Evolutionary conservation across 2,113 vertebrate genomes (phyloP), one percentile per base, ranked within the genome.

Genomic region (Pelusios castaneus): DNA sequence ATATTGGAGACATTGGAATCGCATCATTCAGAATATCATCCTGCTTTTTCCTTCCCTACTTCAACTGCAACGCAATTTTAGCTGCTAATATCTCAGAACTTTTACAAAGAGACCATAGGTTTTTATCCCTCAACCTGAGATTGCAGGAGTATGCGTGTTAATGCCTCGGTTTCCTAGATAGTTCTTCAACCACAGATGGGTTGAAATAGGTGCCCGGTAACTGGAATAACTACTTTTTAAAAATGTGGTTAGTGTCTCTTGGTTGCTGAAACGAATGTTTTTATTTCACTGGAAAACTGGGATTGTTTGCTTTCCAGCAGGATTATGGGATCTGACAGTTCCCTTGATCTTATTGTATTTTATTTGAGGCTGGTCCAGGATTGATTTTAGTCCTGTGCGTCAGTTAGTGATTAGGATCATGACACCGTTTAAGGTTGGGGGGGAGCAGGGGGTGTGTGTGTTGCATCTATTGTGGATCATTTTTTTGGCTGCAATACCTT

Each of bases 351-450:
- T 82, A 55, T 79, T 10, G 14, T 27, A 1, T 54, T 85, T 81
- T 90, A 43, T 82, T 91, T 88, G 84, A 8, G 84, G 52, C 82
- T 85, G 56, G 58, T 91, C 94, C 87, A 95, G 90, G 90, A 17
- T 82, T 96, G 52, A 19, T n/a, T 92, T 63, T 94, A 94, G 38
- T 73, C 63, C 38, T 85, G 47, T 87, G 49, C 80, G 73, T 79
- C 22, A 70, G 21, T 73, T 41, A 21, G 70, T 41, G 70, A 73
- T 73, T 38, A 12, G 70, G 63, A 73, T 89, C 76, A 12, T 91
- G 45, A 81, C 56, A 55, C 76, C 5, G 0, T 22, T 2, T 67
- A 14, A 60, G 76, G 38, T 60, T 25, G 19, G 60, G 77, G 41
- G 58, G 79, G 34, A 54, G 19, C 55, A 73, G 63, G 84, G 8